These are phyloP conservation scores for Hylyphantes graminicola DNA, from an alignment of 1,140 invertebrate species.

Conservation along the genomic window DNA sequence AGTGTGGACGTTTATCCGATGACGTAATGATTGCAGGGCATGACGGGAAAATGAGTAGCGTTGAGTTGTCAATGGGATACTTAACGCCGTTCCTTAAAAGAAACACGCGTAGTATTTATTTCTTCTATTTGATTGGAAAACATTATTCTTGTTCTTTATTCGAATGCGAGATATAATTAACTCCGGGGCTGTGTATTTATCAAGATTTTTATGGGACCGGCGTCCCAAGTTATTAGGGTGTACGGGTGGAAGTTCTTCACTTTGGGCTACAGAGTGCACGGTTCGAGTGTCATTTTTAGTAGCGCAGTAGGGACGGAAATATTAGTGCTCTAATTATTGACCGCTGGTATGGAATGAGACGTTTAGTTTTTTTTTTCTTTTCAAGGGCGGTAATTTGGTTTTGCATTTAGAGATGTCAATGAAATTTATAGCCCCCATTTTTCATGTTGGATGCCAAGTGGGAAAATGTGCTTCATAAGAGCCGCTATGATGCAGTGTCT, in stretches of 20 bases:
- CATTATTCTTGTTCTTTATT: conserved; percentile 14
- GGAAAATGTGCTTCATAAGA: no score
- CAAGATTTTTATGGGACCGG: conserved; percentile 13
- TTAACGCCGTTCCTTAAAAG: conserved; percentile 43
- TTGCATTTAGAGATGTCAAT: no score
- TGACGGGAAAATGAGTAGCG: conserved; percentile 42
- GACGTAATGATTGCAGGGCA: conserved; percentile 57
- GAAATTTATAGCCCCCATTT: no score
- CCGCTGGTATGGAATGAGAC: not conserved
- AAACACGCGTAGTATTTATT: conserved; percentile 17
- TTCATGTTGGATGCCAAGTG: no score
- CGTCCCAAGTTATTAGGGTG: not conserved
- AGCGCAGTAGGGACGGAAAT: conserved; percentile 1
- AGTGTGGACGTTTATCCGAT: conserved; percentile 48
- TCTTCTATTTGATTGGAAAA: conserved; percentile 25
- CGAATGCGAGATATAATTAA: conserved; percentile 33
- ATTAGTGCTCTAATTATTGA: conserved; percentile 14
- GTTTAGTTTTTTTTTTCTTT: no score
- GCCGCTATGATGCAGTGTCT: no score
- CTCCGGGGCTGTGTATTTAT: conserved; percentile 16
- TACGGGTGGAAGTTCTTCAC: not conserved
- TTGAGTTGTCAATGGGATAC: conserved; percentile 39
- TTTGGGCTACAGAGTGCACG: not conserved
- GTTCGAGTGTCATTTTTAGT: conserved; percentile 1
- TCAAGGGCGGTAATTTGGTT: no score